A percentile compares a stretch with the other conserved stretches of the same genome.
phyloP scores from a whole-genome alignment of 37 sponge, comb jelly and placozoan species.

The Mnemiopsis leidyi region DNA sequence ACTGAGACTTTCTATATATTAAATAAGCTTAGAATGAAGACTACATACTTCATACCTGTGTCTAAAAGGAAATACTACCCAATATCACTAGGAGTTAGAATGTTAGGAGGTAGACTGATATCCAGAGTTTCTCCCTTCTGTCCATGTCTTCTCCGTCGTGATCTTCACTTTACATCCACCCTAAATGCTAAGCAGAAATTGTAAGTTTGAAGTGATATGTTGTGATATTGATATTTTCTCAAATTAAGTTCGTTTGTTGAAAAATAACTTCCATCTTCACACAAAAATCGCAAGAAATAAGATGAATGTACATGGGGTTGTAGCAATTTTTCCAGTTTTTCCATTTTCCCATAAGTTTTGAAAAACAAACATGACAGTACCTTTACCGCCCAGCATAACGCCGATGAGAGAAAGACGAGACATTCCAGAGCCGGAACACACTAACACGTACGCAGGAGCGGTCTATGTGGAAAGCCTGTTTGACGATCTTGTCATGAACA shows the following conservation, averaged over 20 bases:
- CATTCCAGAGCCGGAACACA: not conserved
- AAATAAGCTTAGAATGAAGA: no score
- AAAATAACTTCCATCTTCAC: no score
- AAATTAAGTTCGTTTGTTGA: no score
- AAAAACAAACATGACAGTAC: not conserved
- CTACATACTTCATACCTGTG: no score
- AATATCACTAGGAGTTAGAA: not conserved
- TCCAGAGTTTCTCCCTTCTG: not conserved
- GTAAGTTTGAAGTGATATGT: no score
- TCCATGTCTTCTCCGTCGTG: not conserved
- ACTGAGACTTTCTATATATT: no score
- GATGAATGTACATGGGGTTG: no score
- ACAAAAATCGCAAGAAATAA: no score
- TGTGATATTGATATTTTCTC: no score
- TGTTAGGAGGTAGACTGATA: not conserved
- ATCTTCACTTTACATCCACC: not conserved
- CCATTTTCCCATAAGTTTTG: no score
- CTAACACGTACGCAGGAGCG: constrained; percentile 46
- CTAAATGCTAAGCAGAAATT: not conserved
- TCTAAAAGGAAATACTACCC: no score
- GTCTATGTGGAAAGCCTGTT: constrained; percentile 30
- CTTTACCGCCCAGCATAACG: not conserved
- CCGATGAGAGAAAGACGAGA: constrained; percentile 29
- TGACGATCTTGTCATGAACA: constrained; percentile 56
- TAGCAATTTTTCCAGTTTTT: no score